A percentile compares a stretch with the other conserved stretches of the same genome.
Conservation (phyloP, 2,888 invertebrate species). For the Scaptomyza flava region DNA sequence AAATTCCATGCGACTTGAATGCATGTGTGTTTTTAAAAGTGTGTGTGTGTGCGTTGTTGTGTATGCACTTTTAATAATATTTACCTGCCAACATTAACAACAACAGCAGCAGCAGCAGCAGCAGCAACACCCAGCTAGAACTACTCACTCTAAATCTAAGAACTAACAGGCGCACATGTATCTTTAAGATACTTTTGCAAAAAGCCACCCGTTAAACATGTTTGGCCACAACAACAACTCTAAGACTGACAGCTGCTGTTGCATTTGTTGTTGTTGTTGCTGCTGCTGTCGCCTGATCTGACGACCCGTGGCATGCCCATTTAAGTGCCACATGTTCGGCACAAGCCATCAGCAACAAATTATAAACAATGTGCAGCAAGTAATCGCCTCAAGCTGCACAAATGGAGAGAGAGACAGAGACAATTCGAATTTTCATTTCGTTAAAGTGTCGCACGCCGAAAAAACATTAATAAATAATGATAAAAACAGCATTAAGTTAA, state of each 20-base stretch:
- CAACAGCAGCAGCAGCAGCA: slow-evolving; percentile 13
- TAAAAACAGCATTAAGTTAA: slow-evolving; percentile 56
- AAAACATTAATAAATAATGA: slow-evolving; percentile 17
- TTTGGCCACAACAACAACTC: slow-evolving; percentile 47
- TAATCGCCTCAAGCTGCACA: slow-evolving; percentile 6
- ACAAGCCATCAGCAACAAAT: slow-evolving; percentile 56
- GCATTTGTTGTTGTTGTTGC: slow-evolving; percentile 30
- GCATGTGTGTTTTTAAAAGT: slow-evolving; percentile 18
- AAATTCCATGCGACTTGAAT: slow-evolving; percentile 62
- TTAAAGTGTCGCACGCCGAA: slow-evolving; percentile 52
- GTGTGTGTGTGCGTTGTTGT: slow-evolving; percentile 19
- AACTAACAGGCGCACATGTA: slow-evolving; percentile 51
- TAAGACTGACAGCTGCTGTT: slow-evolving; percentile 67
- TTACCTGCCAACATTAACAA: slow-evolving; percentile 53
- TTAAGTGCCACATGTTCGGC: slow-evolving; percentile 74
- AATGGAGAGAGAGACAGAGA: not conserved
- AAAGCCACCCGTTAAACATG: slow-evolving; percentile 59
- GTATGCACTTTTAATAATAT: slow-evolving; percentile 56
- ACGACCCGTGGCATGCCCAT: slow-evolving; percentile 61
- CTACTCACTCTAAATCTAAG: slow-evolving; percentile 10
- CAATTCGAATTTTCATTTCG: slow-evolving; percentile 63
- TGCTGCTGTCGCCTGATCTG: slow-evolving; percentile 40
- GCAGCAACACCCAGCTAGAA: slow-evolving; percentile 1
- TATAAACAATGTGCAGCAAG: slow-evolving; percentile 49
- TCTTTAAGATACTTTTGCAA: slow-evolving; percentile 18